Evolutionary conservation across 1,140 invertebrate genomes (phyloP).

Genomic region (Drosophila mojavensis): DNA sequence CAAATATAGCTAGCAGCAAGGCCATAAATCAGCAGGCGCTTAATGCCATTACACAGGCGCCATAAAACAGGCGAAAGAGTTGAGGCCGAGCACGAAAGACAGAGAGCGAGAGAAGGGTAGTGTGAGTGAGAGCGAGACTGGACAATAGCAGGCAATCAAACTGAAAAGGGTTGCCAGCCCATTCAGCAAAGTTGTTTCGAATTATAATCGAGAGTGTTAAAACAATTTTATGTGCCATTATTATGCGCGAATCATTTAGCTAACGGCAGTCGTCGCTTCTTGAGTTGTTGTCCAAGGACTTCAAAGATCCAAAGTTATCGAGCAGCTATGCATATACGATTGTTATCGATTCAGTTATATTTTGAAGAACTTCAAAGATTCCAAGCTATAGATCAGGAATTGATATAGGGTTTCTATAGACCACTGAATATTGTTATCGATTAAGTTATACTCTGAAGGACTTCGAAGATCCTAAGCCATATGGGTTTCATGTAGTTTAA

Average conservation of each 20-base stretch:
- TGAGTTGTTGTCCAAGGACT: no score
- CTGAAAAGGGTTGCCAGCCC: constrained; percentile 1
- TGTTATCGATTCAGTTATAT: no score
- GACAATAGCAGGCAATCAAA: constrained; percentile 5
- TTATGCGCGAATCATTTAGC: not conserved
- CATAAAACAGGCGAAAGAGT: constrained; percentile 3
- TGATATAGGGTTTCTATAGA: no score
- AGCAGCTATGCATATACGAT: no score
- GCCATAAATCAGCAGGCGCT: constrained; percentile 59
- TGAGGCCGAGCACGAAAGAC: not conserved
- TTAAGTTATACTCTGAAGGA: no score
- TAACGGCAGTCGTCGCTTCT: no score
- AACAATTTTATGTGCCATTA: not conserved
- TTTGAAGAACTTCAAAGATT: no score
- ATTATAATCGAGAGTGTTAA: not conserved
- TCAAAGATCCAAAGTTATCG: no score
- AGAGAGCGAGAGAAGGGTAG: not conserved
- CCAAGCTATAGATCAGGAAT: no score
- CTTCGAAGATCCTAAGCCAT: no score
- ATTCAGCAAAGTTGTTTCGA: not conserved
- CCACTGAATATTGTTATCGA: no score
- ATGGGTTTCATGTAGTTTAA: no score
- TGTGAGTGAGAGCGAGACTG: not conserved
- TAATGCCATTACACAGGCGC: constrained; percentile 59
- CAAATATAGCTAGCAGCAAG: constrained; percentile 53